A percentile compares a stretch with the other conserved stretches of the same genome.
phyloP scores from a whole-genome alignment of 2,113 vertebrate species.

The Pan troglodytes region NHGRI_mPanTro3-v2.1_pri NC_072398.2:200748501-200749000 shows the following conservation, averaged over 20 bases:
- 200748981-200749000: neutral
- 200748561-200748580: neutral
- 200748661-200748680: neutral
- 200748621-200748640: neutral
- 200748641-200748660: neutral
- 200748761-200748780: no score
- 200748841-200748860: neutral
- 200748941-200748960: neutral
- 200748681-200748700: neutral
- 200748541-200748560: neutral
- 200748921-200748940: neutral
- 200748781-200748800: neutral
- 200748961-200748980: neutral
- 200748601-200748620: neutral
- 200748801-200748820: neutral
- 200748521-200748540: neutral
- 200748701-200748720: conserved; percentile 29
- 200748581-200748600: neutral
- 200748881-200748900: neutral
- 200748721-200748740: neutral
- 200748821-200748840: conserved; percentile 34
- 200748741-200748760: no score
- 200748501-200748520: neutral
- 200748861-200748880: neutral
- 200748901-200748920: accelerated